A percentile compares a stretch with the other conserved stretches of the same genome.
phyloP scores from a whole-genome alignment of 2,113 vertebrate species.

The Lophius piscatorius region DNA sequence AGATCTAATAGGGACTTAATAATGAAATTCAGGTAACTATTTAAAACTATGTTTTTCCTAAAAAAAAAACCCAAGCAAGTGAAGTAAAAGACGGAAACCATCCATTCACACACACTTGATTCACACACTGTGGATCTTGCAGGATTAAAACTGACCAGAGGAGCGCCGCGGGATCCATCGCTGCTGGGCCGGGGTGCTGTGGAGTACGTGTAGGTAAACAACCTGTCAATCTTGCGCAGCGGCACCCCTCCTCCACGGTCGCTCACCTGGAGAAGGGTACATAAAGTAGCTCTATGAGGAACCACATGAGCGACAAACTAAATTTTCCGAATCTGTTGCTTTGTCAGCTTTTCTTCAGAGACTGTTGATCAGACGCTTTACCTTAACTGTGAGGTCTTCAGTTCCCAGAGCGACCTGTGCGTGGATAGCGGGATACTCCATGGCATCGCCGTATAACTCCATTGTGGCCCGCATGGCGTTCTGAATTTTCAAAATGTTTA shows the following conservation, averaged over 20 bases:
- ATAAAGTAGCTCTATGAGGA: no score
- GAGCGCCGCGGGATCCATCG: slow-evolving; percentile 86
- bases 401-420: slow-evolving; percentile 86
- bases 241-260: slow-evolving; percentile 96
- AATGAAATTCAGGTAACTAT: no score
- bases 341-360: neutral
- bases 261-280: slow-evolving; percentile 82
- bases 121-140: neutral
- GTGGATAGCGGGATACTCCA: slow-evolving; percentile 87
- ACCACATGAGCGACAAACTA: no score
- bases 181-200: slow-evolving; percentile 90
- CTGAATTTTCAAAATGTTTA: slow-evolving; percentile 68
- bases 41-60: no score
- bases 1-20: no score
- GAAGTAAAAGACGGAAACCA: no score
- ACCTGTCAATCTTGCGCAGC: slow-evolving; percentile 92
- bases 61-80: no score
- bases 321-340: neutral
- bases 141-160: slow-evolving; percentile 82
- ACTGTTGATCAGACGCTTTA: slow-evolving; percentile 49
- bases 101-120: neutral
- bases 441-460: slow-evolving; percentile 87
- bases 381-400: slow-evolving; percentile 96
- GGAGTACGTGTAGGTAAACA: slow-evolving; percentile 98
- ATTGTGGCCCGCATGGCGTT: slow-evolving; percentile 98